A percentile compares a stretch with the other conserved stretches of the same genome.
These are phyloP conservation scores for Bimastos eiseni DNA, from an alignment of 2,888 invertebrate genomes.

Conservation along the genomic window DNA sequence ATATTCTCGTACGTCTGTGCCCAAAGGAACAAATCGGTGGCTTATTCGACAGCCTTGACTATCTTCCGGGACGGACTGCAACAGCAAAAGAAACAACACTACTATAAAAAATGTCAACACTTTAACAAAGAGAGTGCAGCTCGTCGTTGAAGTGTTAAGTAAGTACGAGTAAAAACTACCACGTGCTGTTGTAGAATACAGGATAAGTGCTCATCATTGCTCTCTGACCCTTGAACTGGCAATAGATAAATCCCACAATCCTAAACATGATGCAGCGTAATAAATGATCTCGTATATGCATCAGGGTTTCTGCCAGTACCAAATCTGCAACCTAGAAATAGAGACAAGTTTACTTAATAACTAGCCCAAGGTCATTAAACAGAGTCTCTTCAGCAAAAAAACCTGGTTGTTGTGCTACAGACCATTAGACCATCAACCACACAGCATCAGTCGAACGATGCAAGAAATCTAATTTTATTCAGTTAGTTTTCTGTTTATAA, in stretches of 20 bases:
- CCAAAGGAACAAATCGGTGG: slow-evolving; percentile 1
- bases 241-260: neutral
- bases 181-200: neutral
- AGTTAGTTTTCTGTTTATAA: neutral
- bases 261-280: neutral
- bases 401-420: no score
- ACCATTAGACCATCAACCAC: no score
- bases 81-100: neutral
- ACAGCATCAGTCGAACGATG: no score
- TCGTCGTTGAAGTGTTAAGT: neutral
- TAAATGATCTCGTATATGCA: neutral
- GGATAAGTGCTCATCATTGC: neutral
- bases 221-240: neutral
- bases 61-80: neutral
- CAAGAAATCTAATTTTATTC: neutral
- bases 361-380: no score
- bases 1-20: slow-evolving; percentile 74
- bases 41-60: neutral
- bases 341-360: no score
- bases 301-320: neutral
- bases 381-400: no score
- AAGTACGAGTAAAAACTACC: neutral
- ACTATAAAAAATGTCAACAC: neutral
- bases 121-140: no score
- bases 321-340: neutral